Conservation (phyloP, 2,113 vertebrate species). For the Castor canadensis region DNA sequence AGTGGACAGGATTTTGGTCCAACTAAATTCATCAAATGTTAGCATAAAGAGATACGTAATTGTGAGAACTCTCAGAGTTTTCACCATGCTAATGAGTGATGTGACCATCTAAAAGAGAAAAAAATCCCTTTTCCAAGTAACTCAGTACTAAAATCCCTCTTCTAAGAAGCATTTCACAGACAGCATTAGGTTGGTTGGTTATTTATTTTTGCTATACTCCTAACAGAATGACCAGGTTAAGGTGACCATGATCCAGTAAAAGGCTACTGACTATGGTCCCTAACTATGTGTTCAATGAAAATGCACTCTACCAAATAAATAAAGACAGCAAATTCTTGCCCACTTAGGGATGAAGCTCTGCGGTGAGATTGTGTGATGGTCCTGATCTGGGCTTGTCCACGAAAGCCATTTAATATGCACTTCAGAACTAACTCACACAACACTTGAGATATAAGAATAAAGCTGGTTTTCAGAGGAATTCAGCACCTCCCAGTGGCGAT, state of each 20-base stretch:
- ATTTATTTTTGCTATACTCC: not conserved
- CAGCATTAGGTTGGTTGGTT: too few species aligned
- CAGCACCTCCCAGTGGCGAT: not conserved
- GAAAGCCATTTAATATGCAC: not conserved
- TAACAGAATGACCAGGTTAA: not conserved
- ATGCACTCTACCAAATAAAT: not conserved
- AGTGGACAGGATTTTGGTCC: not conserved
- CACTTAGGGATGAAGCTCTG: not conserved
- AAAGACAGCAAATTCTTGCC: not conserved
- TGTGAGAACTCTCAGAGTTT: not conserved
- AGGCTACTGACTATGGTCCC: too few species aligned
- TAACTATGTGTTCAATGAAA: too few species aligned
- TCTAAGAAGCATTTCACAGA: too few species aligned
- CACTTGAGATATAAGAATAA: not conserved
- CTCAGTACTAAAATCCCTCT: not conserved
- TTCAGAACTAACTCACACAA: not conserved
- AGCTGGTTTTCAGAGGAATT: not conserved
- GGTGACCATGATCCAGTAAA: not conserved
- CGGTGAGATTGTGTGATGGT: rapidly evolving
- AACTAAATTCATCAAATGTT: not conserved
- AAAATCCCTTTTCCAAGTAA: not conserved
- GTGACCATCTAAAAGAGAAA: not conserved
- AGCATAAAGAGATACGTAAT: not conserved
- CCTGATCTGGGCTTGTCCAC: not conserved
- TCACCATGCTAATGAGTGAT: not conserved